Evolutionary conservation across 2,797 vertebrate genomes (phyloP), one percentile per base, ranked within the genome.

Genomic region (Tympanoctomys barrerae): DNA sequence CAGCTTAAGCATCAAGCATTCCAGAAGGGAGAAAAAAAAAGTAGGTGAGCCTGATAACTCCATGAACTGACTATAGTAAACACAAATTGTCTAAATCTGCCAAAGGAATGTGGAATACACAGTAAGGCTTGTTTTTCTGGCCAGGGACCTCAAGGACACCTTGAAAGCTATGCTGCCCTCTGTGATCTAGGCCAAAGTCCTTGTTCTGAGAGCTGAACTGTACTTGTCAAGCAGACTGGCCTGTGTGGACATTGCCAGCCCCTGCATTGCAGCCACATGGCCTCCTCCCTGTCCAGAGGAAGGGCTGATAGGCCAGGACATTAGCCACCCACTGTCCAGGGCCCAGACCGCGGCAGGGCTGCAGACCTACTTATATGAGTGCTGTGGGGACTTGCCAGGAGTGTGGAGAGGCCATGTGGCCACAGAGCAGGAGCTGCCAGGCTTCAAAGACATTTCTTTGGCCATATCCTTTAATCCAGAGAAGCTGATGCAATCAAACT

Each of bases 21-120:
- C 96, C 75, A 91, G 39, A 97, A 28, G n/a, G 5, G 39, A 95
- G 95, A 96, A 94, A 96, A 96, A n/a, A 96, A 89, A 91, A 64
- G 85, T 14, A 96, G 84, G 91, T 89, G 39, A 11, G 14, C 0
- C 68, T 96, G 88, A 91, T 46, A 61, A 84, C 8, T 54, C 77
- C n/a, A 19, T 26, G 61, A 16, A 46, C 16, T 11, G 3, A 31
- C 82, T 94, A 52, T 4, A 81, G n/a, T 13, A 4, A 95, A 52
- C 1, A 90, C 26, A 90, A 96, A 88, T 85, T 94, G 79, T 22
- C 28, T 36, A 93, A 83, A 93, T 61, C n/a, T 77, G 0, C 5
- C 95, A 70, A 70, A 91, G 14, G 71, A 94, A 16, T 94, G 83
- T 6, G 62, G 18, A 64, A 68, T 94, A 73, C 59, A 62, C 85